Conservation (phyloP, 1,140 invertebrate genomes). For the Diabrotica virgifera region DNA sequence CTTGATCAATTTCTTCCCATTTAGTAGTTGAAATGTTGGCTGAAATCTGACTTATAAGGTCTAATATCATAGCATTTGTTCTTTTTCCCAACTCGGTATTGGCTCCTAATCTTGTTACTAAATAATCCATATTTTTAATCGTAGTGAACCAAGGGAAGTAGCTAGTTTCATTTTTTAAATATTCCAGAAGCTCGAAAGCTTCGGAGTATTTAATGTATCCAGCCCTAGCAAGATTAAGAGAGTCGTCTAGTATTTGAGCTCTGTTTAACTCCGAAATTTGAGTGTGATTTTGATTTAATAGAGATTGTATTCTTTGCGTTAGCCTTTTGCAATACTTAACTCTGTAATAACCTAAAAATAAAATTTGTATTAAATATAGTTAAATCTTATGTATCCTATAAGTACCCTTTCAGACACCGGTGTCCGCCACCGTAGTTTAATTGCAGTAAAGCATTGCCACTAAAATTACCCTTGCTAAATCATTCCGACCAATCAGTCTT, state of each 20-base stretch:
- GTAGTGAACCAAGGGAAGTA: constrained; percentile 65
- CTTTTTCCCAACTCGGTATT: background rate
- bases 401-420: too few relatives aligned
- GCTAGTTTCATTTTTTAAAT: constrained; percentile 59
- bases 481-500: too few relatives aligned
- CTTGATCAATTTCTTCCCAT: background rate
- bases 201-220: constrained; percentile 48
- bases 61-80: background rate
- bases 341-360: constrained; percentile 67
- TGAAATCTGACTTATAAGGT: background rate
- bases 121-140: constrained; percentile 43
- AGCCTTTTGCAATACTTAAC: constrained; percentile 71
- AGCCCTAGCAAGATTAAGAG: constrained; percentile 60
- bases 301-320: constrained; percentile 61
- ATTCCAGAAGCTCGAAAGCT: constrained; percentile 57
- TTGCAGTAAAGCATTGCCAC: too few relatives aligned
- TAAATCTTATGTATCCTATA: too few relatives aligned
- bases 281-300: constrained; percentile 53
- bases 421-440: too few relatives aligned
- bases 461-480: too few relatives aligned
- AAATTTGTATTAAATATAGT: background rate
- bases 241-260: constrained; percentile 78
- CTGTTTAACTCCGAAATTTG: constrained; percentile 68
- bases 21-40: background rate
- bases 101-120: constrained; percentile 6